These are phyloP conservation scores for Pseudomugil tenellus DNA, from an alignment of 2,797 vertebrate genomes.

Conservation along the genomic window DNA sequence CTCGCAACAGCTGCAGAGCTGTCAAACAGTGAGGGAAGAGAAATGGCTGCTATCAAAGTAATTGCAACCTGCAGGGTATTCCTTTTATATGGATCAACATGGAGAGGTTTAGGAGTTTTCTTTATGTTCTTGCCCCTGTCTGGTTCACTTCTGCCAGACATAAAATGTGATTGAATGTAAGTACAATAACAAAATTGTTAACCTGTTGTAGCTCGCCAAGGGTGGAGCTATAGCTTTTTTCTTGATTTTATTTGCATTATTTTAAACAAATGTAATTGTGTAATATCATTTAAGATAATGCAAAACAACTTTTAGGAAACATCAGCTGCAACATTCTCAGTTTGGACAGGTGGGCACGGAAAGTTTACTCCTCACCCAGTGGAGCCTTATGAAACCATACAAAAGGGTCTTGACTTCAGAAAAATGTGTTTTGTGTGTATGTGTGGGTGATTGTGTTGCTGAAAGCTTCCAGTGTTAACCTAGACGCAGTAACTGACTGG, in stretches of 20 bases:
- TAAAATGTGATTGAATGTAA: conserved; percentile 42
- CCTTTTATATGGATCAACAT: conserved; percentile 35
- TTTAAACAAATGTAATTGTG: background rate
- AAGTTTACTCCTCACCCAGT: background rate
- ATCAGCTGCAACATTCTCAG: background rate
- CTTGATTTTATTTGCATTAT: background rate
- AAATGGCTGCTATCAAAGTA: conserved; percentile 46
- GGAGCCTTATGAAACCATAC: background rate
- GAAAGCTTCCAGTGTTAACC: background rate
- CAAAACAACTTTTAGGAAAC: background rate
- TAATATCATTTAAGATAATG: background rate
- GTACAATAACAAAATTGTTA: conserved; percentile 17
- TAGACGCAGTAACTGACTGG: background rate
- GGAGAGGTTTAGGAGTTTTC: conserved; percentile 31
- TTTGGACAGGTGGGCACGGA: background rate
- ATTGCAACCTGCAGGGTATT: conserved; percentile 37
- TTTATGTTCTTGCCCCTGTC: conserved; percentile 46
- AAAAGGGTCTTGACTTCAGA: background rate
- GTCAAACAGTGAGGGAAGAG: conserved; percentile 3
- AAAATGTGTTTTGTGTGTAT: background rate
- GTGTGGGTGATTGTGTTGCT: background rate
- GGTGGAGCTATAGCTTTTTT: background rate
- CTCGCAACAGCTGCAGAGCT: conserved; percentile 1
- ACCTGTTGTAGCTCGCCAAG: background rate
- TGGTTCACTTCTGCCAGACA: conserved; percentile 29